A percentile compares a stretch with the other conserved stretches of the same genome.
Conservation (phyloP, 2,113 vertebrate genomes). For the Baryphthengus martii region DNA sequence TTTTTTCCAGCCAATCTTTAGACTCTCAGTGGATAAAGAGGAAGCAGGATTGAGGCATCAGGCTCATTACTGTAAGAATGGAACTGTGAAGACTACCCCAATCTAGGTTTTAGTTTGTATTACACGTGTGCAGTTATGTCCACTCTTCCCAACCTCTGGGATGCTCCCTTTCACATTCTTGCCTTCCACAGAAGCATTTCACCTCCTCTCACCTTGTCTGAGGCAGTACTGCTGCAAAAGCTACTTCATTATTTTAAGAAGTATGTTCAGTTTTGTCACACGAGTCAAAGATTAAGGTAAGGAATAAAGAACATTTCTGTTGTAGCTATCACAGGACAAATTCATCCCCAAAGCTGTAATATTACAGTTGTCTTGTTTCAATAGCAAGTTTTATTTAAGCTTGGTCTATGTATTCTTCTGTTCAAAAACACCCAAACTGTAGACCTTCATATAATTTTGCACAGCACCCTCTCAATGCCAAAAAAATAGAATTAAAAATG, state of each 20-base stretch:
- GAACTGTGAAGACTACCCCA: neutral
- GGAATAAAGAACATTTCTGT: neutral
- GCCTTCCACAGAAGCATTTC: neutral
- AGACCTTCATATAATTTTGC: neutral
- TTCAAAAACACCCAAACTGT: neutral
- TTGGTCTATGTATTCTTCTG: neutral
- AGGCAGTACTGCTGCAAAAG: neutral
- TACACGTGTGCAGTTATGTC: neutral
- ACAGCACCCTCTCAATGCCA: neutral
- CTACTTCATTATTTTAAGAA: neutral
- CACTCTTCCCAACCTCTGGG: neutral
- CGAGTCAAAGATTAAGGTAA: neutral
- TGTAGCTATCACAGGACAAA: neutral
- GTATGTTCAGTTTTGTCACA: neutral
- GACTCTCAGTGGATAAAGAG: neutral
- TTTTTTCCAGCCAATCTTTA: neutral
- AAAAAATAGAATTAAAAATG: neutral
- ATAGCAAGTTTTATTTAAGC: neutral
- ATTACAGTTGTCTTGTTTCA: neutral
- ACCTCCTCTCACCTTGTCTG: neutral
- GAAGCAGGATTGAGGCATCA: neutral
- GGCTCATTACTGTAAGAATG: neutral
- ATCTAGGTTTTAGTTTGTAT: neutral
- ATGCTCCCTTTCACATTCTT: neutral
- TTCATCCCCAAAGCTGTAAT: neutral